Percentiles rank a stretch among this genome's conserved stretches.
Conservation (phyloP, 2,797 vertebrate species). For the Acanthornis magna region DNA sequence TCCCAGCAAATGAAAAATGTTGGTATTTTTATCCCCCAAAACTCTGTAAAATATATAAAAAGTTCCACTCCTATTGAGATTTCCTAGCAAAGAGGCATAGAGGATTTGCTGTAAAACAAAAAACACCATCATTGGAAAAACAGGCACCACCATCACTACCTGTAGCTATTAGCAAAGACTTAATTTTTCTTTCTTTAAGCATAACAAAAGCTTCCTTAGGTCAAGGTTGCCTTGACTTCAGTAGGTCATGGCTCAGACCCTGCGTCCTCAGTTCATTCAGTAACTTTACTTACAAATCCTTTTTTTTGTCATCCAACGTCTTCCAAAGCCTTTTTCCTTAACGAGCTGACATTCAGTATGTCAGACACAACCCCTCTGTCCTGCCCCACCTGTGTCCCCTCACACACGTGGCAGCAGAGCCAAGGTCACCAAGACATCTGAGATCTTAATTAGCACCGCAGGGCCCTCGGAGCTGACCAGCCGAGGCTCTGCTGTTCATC, state of each 20-base stretch:
- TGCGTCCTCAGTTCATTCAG: neutral
- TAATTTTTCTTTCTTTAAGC: neutral
- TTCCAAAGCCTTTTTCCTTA: neutral
- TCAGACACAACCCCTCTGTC: neutral
- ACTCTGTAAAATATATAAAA: neutral
- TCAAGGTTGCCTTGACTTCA: neutral
- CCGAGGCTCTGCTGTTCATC: neutral
- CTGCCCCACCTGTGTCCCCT: neutral
- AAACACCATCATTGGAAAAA: neutral
- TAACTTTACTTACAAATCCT: neutral
- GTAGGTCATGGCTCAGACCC: neutral
- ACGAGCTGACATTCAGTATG: neutral
- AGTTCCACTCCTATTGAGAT: neutral
- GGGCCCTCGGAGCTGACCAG: neutral
- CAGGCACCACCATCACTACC: neutral
- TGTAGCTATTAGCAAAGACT: neutral
- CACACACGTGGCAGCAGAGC: neutral
- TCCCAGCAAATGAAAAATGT: neutral
- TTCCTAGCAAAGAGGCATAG: neutral
- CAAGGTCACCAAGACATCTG: neutral
- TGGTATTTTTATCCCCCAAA: neutral
- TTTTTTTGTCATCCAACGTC: neutral
- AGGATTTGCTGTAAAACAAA: neutral
- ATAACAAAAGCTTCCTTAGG: neutral
- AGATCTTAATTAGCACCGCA: neutral